Evolutionary conservation across 2,888 invertebrate species (phyloP), one percentile per base, ranked within the genome.

Genomic region (Epicampocera succincta): DNA sequence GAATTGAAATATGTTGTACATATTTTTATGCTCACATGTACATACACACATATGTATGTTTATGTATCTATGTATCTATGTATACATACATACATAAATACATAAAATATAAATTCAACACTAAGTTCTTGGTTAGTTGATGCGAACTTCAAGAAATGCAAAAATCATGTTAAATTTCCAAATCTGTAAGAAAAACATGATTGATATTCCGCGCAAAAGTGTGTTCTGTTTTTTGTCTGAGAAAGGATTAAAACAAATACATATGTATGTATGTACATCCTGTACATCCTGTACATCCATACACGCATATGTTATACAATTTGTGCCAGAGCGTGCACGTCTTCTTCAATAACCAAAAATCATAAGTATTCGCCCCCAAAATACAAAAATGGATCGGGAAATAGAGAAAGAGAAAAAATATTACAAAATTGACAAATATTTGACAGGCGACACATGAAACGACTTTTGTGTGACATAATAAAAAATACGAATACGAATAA

Each of bases 341-440:
- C 33, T 1, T 19, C 25, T 69, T 74, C 11, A 33, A 44, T 38
- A 72, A 50, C 9, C 15, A 19, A 38, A 65, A 40, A 21, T 29
- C 25, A 44, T 54, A 68, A 54, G 48, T 63, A 76, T 72, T 76
- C 25, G 5, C 66, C 33, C 54, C 38, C 54, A 60, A 42, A 61
- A 40, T 46, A 60, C n/a, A n/a, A n/a, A n/a, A n/a, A n/a, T 2
- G 50, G 25, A 61, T 33, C 25, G 42, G 50, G 11, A 12, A 29
- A 48, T 1, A 33, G 8, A 9, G 1, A 33, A 33, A 9, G 8
- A 33, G 8, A 33, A 58, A 58, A 54, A 69, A 19, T 69, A 52
- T 52, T 68, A 58, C 42, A 73, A 82, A 75, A 78, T 82, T 82
- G 78, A 78, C 74, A 78, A 82, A 78, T 78, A 78, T 82, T 82